phyloP scores from a whole-genome alignment of 2,888 invertebrate genomes.

The Hemaris fuciformis region DNA sequence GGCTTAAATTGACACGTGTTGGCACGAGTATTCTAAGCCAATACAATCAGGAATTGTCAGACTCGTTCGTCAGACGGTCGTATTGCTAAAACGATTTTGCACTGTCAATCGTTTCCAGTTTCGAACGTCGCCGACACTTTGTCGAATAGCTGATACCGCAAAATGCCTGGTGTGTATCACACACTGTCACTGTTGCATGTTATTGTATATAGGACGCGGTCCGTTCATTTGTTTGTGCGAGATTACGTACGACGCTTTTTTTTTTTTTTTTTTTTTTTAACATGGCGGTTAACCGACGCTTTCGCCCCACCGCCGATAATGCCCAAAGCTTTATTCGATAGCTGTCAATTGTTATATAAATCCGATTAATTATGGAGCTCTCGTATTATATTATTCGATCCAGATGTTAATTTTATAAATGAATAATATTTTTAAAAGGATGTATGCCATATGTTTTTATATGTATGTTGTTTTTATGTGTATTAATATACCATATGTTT shows the following conservation, averaged over 20 bases:
- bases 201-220: neutral
- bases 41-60: no score
- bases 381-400: neutral
- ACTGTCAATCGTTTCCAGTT: neutral
- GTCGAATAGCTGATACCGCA: neutral
- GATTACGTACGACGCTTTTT: neutral
- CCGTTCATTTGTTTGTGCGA: neutral
- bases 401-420: neutral
- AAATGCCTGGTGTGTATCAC: neutral
- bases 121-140: neutral
- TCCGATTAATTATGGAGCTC: neutral
- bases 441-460: no score
- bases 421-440: no score
- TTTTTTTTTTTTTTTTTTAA: no score
- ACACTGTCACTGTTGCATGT: no score
- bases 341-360: conserved; percentile 21
- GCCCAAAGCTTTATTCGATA: conserved; percentile 29
- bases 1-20: neutral
- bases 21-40: neutral
- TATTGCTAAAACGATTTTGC: neutral
- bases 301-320: neutral
- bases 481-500: no score
- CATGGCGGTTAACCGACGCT: neutral
- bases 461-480: no score
- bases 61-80: neutral